These are phyloP conservation scores for Bolborhynchus lineola DNA, from an alignment of 2,113 vertebrate genomes.

Conservation along the genomic window DNA sequence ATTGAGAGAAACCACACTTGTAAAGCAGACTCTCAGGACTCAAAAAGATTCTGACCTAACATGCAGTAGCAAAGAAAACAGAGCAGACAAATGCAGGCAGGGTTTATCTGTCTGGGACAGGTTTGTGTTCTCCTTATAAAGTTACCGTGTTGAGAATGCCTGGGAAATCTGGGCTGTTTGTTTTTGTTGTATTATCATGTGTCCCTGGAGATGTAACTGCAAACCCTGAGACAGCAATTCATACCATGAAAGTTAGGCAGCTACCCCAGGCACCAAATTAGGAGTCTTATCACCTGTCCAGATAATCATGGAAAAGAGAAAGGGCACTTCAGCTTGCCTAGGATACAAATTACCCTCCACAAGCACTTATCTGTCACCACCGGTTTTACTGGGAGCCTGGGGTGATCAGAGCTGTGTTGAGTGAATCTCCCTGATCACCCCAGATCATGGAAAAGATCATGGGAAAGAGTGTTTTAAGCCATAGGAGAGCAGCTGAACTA, in stretches of 20 bases:
- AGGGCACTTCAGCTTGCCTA: slow-evolving; percentile 22
- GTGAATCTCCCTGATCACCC: not conserved
- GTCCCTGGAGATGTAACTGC: slow-evolving; percentile 63
- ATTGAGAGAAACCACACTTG: not conserved
- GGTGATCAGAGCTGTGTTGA: fast-evolving
- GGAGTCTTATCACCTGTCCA: slow-evolving; percentile 63
- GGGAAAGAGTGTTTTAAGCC: not conserved
- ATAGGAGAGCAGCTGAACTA: not conserved
- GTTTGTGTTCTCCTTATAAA: not conserved
- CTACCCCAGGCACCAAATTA: slow-evolving; percentile 35
- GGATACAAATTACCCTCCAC: slow-evolving; percentile 37
- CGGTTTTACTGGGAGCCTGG: not conserved
- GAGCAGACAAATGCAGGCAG: not conserved
- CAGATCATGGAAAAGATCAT: fast-evolving
- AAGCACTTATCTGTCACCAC: slow-evolving; percentile 11
- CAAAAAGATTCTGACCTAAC: not conserved
- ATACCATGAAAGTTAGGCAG: slow-evolving; percentile 29
- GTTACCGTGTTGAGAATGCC: not conserved
- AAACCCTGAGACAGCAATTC: slow-evolving; percentile 15
- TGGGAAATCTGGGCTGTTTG: slow-evolving; percentile 32
- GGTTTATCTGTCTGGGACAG: not conserved
- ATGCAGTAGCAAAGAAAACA: not conserved
- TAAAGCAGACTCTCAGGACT: not conserved
- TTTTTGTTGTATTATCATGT: slow-evolving; percentile 44
- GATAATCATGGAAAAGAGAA: slow-evolving; percentile 59